Evolutionary conservation across 2,113 vertebrate genomes (phyloP).

Genomic region (Ginglymostoma cirratum): DNA sequence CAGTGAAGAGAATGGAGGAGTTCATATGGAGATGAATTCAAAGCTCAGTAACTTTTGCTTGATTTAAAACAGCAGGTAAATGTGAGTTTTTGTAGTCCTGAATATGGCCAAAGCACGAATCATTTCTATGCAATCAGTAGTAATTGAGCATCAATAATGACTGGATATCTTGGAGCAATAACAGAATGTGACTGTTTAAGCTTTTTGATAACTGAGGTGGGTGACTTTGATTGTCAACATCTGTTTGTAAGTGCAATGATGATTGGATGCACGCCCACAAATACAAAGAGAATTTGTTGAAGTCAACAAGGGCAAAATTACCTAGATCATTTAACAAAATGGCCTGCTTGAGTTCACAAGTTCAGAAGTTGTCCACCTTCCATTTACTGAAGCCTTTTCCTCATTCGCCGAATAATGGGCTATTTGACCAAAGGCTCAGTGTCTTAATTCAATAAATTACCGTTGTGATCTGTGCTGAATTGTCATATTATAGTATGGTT

Average conservation of each 20-base stretch:
- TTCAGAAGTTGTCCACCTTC: constrained; percentile 1
- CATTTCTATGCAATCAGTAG: too few species aligned
- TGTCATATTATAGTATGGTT: neutral
- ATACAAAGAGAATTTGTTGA: neutral
- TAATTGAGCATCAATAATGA: neutral
- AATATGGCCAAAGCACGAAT: neutral
- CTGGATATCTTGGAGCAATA: neutral
- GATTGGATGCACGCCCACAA: neutral
- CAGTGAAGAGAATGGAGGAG: neutral
- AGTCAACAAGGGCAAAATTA: neutral
- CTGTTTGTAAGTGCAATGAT: neutral
- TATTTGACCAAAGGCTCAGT: neutral
- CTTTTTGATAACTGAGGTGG: neutral
- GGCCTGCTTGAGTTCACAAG: constrained; percentile 26
- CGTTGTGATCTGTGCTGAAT: neutral
- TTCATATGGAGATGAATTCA: neutral
- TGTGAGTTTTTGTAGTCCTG: neutral
- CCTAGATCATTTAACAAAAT: constrained; percentile 18
- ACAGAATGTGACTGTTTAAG: neutral
- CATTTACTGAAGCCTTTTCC: neutral
- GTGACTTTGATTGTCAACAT: neutral
- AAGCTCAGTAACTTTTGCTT: neutral
- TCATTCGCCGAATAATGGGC: neutral
- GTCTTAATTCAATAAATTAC: constrained; percentile 2
- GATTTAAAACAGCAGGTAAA: neutral